Evolutionary conservation across 1,140 invertebrate genomes (phyloP), one percentile per base, ranked within the genome.

Genomic region (Zaprionus nigranus): DNA sequence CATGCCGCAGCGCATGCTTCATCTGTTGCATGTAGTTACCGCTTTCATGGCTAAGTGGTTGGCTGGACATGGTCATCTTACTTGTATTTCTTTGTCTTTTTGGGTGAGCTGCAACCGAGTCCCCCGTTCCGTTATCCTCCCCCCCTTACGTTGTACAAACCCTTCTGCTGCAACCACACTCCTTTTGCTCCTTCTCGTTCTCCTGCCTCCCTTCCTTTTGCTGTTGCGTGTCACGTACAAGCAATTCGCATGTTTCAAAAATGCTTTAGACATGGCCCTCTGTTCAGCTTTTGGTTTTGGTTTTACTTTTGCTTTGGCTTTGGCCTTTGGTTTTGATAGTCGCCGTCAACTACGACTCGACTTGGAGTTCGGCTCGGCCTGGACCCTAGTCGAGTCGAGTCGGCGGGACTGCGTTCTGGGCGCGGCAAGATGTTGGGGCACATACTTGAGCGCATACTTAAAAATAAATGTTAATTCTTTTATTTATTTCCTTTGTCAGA

Each of bases 241-340:
- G 81, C 88, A 91, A 91, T 91, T 91, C 88, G 88, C 88, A 91
- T 91, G 88, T 91, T 91, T 91, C 83, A 91, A 91, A 90, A 91
- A 91, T 91, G 82, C 88, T 82, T 90, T 54, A 60, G 78, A 91
- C 83, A 87, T 87, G 87, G 81, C 86, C 74, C 75, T 85, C 72
- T 83, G 71, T 88, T 71, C 63, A 28, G 53, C 60, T 74, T 40
- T 59, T 59, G 58, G 36, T n/a, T 46, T 61, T 26, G 38, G 15
- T 28, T 59, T 71, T 79, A 51, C 62, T 46, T 64, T 59, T 70
- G 43, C 28, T 65, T 40, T 66, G 57, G 34, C 28, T 65, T 40
- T 66, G 57, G 34, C 58, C 57, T 66, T 69, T 57, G 79, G 67
- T 77, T 74, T 84, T 85, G 84, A 84, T 86, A 86, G 75, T 85